These are phyloP conservation scores for Lacanobia oleracea DNA, from an alignment of 2,888 invertebrate genomes.

Conservation along the genomic window DNA sequence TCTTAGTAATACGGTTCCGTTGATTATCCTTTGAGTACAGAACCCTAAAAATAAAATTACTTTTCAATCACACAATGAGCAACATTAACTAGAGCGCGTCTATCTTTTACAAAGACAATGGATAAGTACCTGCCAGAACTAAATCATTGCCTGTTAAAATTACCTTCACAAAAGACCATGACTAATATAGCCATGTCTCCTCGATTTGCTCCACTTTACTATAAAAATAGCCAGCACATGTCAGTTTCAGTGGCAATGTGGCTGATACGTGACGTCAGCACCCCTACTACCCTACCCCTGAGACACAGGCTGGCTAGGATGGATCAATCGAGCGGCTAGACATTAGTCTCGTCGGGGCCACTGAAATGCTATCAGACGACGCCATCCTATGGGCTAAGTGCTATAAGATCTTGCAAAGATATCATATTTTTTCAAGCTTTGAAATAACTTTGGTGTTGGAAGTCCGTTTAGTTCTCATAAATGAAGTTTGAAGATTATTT, in stretches of 20 bases:
- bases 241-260: constrained; percentile 16
- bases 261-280: constrained; percentile 36
- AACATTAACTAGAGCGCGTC: not conserved
- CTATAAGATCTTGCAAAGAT: constrained; percentile 4
- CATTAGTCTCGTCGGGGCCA: constrained; percentile 49
- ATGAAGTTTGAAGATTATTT: too few species aligned
- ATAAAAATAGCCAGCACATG: constrained; percentile 23
- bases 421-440: not conserved
- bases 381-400: constrained; percentile 30
- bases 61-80: constrained; percentile 6
- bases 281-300: constrained; percentile 33
- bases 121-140: not conserved
- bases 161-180: constrained; percentile 7
- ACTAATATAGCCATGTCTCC: constrained; percentile 10
- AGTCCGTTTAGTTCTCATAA: not conserved
- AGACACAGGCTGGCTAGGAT: constrained; percentile 26
- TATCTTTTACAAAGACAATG: constrained; percentile 11
- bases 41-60: not conserved
- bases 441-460: not conserved
- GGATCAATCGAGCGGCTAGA: constrained; percentile 55
- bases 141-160: constrained; percentile 14
- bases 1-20: too few species aligned
- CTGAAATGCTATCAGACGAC: constrained; percentile 29
- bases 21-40: too few species aligned
- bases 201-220: constrained; percentile 27